Evolutionary conservation across 2,888 invertebrate species (phyloP), one percentile per base, ranked within the genome.

Genomic region (Dendrolimus houi): DNA sequence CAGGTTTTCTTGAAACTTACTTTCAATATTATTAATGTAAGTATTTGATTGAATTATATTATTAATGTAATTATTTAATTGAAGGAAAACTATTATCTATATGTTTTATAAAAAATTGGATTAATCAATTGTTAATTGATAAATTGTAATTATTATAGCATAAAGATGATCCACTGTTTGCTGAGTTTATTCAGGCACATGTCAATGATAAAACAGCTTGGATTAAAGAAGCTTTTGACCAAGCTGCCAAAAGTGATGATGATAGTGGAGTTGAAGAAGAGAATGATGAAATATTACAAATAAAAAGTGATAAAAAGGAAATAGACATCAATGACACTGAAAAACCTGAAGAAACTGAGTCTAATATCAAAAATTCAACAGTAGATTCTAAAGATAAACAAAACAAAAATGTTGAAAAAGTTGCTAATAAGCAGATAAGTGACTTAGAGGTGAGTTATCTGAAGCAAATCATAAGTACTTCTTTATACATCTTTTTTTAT

Each of bases 131-230:
- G 29, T 29, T 29, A 29, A 29, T 6, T 29, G 29, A 29, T 29
- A 29, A 29, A 29, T 29, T 29, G 3, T 29, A 29, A 6, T 29
- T 29, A 29, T 76, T 87, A 59, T 74, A 95, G 93, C 95, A 96
- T 71, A 95, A 95, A 87, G 94, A 96, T 85, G 98, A 98, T 87
- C 96, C 97, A 41, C 88, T 96, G 55, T 98, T 99, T 87, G 91
- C 93, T 62, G 98, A 98, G 79, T 99, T 97, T 78, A 91, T 98
- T 79, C 94, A 96, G 81, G 93, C 94, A n/a, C 97, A 98, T 79
- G 92, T 94, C 1, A 87, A 84, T 69, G 86, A 90, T 7, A 83
- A 83, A 57, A 83, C 85, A 54, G 68, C 75, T 40, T 88, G 90
- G 77, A 83, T 88, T 54, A 85, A 85, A 55, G 87, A 87, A 40